Evolutionary conservation across 2,888 invertebrate genomes (phyloP).

Genomic region (Hydropsyche betteni): DNA sequence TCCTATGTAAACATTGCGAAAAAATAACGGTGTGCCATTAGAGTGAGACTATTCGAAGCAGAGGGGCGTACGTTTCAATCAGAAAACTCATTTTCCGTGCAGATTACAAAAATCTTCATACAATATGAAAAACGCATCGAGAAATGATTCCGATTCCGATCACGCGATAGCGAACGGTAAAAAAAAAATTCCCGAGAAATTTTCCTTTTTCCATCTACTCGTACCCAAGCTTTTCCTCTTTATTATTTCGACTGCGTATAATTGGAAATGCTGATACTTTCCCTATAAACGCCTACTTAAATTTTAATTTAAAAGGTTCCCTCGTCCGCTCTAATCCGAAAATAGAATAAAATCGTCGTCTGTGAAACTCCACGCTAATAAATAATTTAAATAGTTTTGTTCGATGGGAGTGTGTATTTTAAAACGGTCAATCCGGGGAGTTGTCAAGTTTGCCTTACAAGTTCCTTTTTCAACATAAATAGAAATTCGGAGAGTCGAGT

Average conservation of each 20-base stretch:
- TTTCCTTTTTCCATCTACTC: neutral
- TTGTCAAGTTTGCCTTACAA: no score
- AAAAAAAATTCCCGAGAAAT: neutral
- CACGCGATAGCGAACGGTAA: slow-evolving; percentile 12
- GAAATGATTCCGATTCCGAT: slow-evolving; percentile 33
- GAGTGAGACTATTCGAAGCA: neutral
- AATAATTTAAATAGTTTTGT: no score
- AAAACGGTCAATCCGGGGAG: no score
- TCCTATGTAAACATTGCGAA: neutral
- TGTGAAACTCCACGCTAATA: no score
- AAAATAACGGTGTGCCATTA: slow-evolving; percentile 20
- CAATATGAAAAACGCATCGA: slow-evolving; percentile 31
- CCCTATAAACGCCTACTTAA: slow-evolving; percentile 9
- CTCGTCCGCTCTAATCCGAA: no score
- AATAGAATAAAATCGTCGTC: no score
- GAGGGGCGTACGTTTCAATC: slow-evolving; percentile 15
- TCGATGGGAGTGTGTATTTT: no score
- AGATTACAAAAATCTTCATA: slow-evolving; percentile 33
- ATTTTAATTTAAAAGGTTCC: slow-evolving; percentile 2
- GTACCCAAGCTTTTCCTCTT: neutral
- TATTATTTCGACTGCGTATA: slow-evolving; percentile 25
- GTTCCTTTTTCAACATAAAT: no score
- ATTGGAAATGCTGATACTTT: slow-evolving; percentile 22
- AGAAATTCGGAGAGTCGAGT: no score
- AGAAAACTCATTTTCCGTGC: slow-evolving; percentile 32